Percentiles rank a stretch among this genome's conserved stretches.
Evolutionary conservation across 2,113 vertebrate species (phyloP).

Genomic region (Sitta europaea): DNA sequence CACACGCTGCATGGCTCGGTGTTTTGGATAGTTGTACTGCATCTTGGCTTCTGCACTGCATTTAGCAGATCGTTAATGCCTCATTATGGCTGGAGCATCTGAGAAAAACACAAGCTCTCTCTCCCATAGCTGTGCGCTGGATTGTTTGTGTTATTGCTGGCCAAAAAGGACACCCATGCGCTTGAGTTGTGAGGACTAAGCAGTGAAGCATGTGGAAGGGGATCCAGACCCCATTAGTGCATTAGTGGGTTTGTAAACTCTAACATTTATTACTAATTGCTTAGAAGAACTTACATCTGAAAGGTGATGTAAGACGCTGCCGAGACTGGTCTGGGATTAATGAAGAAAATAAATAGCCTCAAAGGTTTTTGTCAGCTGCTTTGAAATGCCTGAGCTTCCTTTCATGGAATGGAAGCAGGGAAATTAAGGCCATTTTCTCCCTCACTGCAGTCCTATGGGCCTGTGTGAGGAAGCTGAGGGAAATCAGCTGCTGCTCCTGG

Average conservation of each 20-base stretch:
- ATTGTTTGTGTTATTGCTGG: neutral
- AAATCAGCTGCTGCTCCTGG: neutral
- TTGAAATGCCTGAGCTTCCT: neutral
- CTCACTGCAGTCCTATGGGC: neutral
- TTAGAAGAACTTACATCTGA: neutral
- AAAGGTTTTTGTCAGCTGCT: neutral
- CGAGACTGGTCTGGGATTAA: neutral
- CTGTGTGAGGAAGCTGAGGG: neutral
- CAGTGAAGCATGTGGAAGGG: neutral
- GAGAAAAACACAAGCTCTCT: neutral
- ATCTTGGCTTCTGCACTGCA: neutral
- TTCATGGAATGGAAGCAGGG: neutral
- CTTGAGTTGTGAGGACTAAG: neutral
- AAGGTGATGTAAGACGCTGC: neutral
- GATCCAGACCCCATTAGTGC: neutral
- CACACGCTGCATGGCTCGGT: neutral
- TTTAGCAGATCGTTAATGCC: slow-evolving; percentile 22
- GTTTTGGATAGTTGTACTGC: neutral
- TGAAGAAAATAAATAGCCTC: neutral
- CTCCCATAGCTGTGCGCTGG: neutral
- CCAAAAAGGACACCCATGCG: neutral
- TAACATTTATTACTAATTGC: neutral
- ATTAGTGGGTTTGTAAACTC: neutral
- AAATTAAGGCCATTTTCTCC: neutral
- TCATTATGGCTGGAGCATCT: neutral